Evolutionary conservation across 2,113 vertebrate species (phyloP).

Genomic region (Cairina moschata): DNA sequence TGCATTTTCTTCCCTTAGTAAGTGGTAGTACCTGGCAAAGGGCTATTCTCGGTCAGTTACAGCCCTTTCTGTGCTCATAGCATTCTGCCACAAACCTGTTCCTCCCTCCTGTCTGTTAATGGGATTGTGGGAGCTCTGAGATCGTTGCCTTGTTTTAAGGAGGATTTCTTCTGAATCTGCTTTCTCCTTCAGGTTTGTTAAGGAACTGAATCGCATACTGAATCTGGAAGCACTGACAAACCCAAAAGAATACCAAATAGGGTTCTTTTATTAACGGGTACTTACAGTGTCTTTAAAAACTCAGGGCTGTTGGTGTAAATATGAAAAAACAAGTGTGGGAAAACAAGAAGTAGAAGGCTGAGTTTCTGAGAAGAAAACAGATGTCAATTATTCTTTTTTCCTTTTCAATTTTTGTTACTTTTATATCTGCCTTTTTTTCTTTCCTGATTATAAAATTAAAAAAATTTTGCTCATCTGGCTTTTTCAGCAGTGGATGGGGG

Average conservation of each 20-base stretch:
- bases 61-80: background rate
- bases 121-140: fast-evolving
- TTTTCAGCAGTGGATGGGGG: background rate
- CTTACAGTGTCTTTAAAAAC: background rate
- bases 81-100: background rate
- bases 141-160: background rate
- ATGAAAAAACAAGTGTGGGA: background rate
- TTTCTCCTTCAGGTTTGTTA: background rate
- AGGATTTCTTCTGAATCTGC: background rate
- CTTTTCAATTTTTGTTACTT: background rate
- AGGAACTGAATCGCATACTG: background rate
- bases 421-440: background rate
- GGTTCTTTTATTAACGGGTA: background rate
- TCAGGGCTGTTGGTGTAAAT: too few species aligned
- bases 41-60: background rate
- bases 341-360: background rate
- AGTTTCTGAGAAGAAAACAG: background rate
- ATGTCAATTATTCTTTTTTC: background rate
- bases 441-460: background rate
- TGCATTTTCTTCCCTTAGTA: background rate
- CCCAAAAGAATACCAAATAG: background rate
- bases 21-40: background rate
- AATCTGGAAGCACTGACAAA: background rate
- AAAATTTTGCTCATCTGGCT: background rate
- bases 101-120: background rate